phyloP scores from a whole-genome alignment of 2,113 vertebrate genomes.

The Hucho hucho region DNA sequence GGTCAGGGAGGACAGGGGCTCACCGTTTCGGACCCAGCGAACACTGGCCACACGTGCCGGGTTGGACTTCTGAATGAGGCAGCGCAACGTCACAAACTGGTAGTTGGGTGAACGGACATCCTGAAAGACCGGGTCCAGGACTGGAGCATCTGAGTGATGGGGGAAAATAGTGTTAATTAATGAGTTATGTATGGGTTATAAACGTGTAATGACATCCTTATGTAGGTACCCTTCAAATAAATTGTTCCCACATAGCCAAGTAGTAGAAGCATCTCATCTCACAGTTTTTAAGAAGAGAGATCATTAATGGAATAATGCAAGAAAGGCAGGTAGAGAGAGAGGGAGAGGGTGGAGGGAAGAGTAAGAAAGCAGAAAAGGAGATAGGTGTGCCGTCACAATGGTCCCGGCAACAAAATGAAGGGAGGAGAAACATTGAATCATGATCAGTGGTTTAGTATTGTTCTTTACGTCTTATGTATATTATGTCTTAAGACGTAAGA shows the following conservation, averaged over 20 bases:
- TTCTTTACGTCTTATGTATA: no score
- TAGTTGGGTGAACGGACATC: conserved; percentile 84
- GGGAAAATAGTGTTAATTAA: not conserved
- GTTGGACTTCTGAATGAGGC: conserved; percentile 84
- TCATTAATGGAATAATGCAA: not conserved
- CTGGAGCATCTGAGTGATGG: conserved; percentile 77
- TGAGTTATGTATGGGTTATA: not conserved
- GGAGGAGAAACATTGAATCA: no score
- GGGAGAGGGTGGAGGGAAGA: conserved; percentile 7
- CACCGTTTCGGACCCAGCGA: conserved; percentile 85
- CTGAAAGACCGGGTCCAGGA: conserved; percentile 86
- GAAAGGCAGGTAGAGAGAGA: not conserved
- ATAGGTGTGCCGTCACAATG: no score
- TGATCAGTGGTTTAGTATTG: no score
- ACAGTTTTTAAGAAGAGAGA: no score
- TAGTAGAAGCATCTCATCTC: no score
- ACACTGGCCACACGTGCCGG: conserved; percentile 84
- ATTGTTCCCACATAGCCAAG: no score
- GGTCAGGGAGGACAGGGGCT: conserved; percentile 70
- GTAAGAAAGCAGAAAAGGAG: conserved; percentile 32
- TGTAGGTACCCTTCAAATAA: not conserved
- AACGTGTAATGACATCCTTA: not conserved
- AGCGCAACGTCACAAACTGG: conserved; percentile 82
- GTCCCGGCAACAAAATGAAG: no score
- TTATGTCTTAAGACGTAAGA: no score